Evolutionary conservation across 2,888 invertebrate genomes (phyloP).

Genomic region (Phengaris alcon): DNA sequence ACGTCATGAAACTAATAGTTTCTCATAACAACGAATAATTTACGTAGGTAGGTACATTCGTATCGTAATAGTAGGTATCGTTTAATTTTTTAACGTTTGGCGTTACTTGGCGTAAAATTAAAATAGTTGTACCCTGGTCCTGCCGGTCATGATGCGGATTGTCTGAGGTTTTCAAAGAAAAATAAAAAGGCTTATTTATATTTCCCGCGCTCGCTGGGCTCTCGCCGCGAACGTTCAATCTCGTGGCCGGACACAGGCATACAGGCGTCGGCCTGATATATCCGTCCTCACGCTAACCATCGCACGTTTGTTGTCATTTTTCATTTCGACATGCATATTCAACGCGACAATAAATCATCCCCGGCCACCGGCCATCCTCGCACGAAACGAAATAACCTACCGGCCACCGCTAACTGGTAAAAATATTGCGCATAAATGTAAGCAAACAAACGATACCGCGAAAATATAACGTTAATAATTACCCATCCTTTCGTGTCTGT

Average conservation of each 20-base stretch:
- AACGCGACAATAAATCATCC: constrained; percentile 75
- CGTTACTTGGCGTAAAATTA: too few species aligned
- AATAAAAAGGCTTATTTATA: too few species aligned
- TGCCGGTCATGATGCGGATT: too few species aligned
- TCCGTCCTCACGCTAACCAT: constrained; percentile 54
- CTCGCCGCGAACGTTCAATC: background rate
- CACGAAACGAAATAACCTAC: constrained; percentile 69
- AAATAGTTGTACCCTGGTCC: too few species aligned
- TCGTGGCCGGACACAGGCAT: background rate
- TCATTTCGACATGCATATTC: constrained; percentile 78
- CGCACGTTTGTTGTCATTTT: constrained; percentile 70
- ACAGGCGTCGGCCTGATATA: constrained; percentile 29
- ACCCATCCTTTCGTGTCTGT: constrained; percentile 71
- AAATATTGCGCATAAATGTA: constrained; percentile 66
- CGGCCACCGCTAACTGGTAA: constrained; percentile 62
- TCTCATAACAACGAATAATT: too few species aligned
- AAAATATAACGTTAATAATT: constrained; percentile 75
- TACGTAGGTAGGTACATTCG: too few species aligned
- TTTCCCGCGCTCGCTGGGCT: background rate
- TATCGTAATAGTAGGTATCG: too few species aligned
- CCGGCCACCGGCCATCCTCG: constrained; percentile 60
- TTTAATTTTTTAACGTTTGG: too few species aligned
- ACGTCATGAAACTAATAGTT: too few species aligned
- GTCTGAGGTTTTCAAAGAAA: too few species aligned
- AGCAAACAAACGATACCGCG: constrained; percentile 69